Percentiles rank a stretch among this genome's conserved stretches.
Conservation (phyloP, 2,888 invertebrate species). For the Ophonus ardosiacus region DNA sequence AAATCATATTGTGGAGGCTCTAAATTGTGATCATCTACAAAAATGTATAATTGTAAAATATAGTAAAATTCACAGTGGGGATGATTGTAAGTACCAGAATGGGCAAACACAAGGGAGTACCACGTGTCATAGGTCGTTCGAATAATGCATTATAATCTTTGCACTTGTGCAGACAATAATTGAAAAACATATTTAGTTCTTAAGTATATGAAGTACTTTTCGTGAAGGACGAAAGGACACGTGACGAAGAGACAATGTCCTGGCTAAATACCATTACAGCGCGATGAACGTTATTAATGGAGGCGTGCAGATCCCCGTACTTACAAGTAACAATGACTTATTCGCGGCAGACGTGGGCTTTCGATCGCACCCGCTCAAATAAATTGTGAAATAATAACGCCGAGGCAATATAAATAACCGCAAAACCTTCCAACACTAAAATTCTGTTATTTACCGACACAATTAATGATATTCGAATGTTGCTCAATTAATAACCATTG, state of each 20-base stretch:
- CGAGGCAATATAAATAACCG: constrained; percentile 37
- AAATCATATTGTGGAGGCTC: too few species aligned
- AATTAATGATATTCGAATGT: constrained; percentile 63
- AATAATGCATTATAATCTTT: neutral
- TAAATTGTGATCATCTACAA: too few species aligned
- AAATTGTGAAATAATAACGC: constrained; percentile 57
- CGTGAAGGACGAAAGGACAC: constrained; percentile 13
- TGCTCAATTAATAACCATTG: constrained; percentile 63
- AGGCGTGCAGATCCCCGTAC: constrained; percentile 68
- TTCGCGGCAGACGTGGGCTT: constrained; percentile 66
- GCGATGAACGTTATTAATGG: constrained; percentile 72
- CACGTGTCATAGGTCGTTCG: too few species aligned
- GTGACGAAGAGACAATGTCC: constrained; percentile 67
- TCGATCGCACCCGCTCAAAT: constrained; percentile 43
- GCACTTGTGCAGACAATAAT: neutral
- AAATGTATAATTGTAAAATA: too few species aligned
- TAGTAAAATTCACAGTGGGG: too few species aligned
- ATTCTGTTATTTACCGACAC: constrained; percentile 56
- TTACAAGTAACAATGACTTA: constrained; percentile 71
- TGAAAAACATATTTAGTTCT: neutral
- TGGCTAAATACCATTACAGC: constrained; percentile 70
- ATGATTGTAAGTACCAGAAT: too few species aligned
- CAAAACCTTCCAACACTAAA: constrained; percentile 30
- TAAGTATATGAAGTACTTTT: neutral
- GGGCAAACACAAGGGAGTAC: too few species aligned